Conservation (phyloP, 2,113 vertebrate species). For the Clarias macrocephalus region DNA sequence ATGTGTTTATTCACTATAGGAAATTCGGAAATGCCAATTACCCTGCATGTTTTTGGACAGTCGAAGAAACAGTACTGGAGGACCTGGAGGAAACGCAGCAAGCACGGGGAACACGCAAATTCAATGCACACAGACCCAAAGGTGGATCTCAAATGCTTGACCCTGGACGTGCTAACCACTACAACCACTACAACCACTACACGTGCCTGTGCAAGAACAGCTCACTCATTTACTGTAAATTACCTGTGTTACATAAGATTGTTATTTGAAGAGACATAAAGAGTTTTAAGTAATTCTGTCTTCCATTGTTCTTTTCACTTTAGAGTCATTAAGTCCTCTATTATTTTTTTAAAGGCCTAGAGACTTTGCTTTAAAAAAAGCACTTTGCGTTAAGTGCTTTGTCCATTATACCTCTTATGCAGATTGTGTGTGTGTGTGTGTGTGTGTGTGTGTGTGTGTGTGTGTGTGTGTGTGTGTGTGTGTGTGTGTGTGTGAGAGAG, state of each 20-base stretch:
- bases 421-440: constrained; percentile 49
- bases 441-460: constrained; percentile 8
- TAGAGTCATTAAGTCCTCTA: constrained; percentile 37
- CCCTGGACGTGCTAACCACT: too few relatives aligned
- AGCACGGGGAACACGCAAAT: too few relatives aligned
- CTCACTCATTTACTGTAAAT: background rate
- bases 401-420: constrained; percentile 59
- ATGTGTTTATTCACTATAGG: too few relatives aligned
- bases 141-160: too few relatives aligned
- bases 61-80: too few relatives aligned
- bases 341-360: constrained; percentile 45
- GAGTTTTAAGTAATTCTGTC: background rate
- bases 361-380: constrained; percentile 38
- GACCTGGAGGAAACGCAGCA: too few relatives aligned
- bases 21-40: too few relatives aligned
- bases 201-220: background rate
- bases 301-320: constrained; percentile 48
- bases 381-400: constrained; percentile 56
- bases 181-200: background rate
- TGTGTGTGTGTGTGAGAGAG: background rate
- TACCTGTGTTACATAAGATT: constrained; percentile 34
- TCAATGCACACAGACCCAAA: too few relatives aligned
- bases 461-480: background rate
- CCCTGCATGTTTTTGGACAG: too few relatives aligned
- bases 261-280: background rate